phyloP scores from a whole-genome alignment of 2,888 invertebrate species.

The Stenolophus ochropezus region DNA sequence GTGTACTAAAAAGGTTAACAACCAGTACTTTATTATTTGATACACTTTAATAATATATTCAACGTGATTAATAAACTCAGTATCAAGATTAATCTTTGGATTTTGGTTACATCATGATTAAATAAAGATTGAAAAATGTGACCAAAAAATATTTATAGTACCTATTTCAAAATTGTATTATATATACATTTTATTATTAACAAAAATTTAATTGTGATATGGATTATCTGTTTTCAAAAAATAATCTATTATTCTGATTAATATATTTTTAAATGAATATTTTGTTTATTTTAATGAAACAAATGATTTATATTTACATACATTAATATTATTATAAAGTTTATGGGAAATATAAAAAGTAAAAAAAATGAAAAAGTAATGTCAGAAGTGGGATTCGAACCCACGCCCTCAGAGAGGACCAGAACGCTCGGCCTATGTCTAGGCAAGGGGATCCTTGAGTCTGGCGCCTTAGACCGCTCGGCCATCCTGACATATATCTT shows the following conservation, averaged over 20 bases:
- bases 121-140: not conserved
- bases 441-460: too few relatives aligned
- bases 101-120: not conserved
- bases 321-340: too few relatives aligned
- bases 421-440: constrained; percentile 70
- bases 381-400: constrained; percentile 80
- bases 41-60: not conserved
- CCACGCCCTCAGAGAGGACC: constrained; percentile 78
- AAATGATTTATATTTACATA: too few relatives aligned
- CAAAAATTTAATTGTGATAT: too few relatives aligned
- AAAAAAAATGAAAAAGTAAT: constrained; percentile 67
- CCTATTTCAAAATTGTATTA: too few relatives aligned
- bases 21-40: not conserved
- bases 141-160: too few relatives aligned
- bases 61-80: not conserved
- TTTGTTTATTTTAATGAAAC: too few relatives aligned
- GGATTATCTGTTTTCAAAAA: too few relatives aligned
- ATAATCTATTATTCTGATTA: too few relatives aligned
- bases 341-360: too few relatives aligned
- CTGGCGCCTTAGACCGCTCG: constrained; percentile 93
- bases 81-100: not conserved
- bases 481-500: constrained; percentile 84
- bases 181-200: too few relatives aligned
- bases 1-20: not conserved
- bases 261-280: too few relatives aligned